Conservation (phyloP, 2,797 vertebrate genomes). For the Brachyalestes nurse region DNA sequence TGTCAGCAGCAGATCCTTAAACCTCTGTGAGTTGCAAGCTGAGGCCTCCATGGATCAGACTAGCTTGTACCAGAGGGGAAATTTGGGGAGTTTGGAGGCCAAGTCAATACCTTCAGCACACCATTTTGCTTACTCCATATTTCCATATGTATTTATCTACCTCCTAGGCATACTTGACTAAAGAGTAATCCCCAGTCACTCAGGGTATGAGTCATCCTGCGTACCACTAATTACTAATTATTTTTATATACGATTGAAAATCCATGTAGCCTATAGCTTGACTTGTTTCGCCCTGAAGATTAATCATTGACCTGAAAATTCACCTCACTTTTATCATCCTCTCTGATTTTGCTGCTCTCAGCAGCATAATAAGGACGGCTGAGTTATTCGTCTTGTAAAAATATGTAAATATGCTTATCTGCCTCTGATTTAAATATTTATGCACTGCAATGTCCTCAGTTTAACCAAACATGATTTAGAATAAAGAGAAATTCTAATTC, state of each 20-base stretch:
- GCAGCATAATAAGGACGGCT: neutral
- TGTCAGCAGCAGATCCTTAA: too few species aligned
- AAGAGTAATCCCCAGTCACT: neutral
- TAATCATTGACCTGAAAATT: conserved; percentile 6
- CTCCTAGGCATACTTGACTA: neutral
- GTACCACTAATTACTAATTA: neutral
- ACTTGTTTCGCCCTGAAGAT: neutral
- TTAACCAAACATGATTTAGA: conserved; percentile 42
- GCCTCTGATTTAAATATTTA: conserved; percentile 47
- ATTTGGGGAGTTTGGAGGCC: too few species aligned
- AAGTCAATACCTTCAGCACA: too few species aligned
- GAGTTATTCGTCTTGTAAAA: conserved; percentile 40
- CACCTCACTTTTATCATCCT: neutral
- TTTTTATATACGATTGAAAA: conserved; percentile 1
- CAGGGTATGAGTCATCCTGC: neutral
- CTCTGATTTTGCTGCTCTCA: conserved; percentile 7
- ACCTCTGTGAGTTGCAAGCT: too few species aligned
- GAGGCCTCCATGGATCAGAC: too few species aligned
- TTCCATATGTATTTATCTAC: neutral
- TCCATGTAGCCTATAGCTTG: conserved; percentile 3
- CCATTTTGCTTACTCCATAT: too few species aligned
- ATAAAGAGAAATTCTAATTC: conserved; percentile 37
- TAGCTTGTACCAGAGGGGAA: too few species aligned
- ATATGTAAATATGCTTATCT: conserved; percentile 36
- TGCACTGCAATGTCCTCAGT: conserved; percentile 28